Base-by-base conservation (phyloP, 1,140 invertebrate species). In the Hormaphis cornu region DNA sequence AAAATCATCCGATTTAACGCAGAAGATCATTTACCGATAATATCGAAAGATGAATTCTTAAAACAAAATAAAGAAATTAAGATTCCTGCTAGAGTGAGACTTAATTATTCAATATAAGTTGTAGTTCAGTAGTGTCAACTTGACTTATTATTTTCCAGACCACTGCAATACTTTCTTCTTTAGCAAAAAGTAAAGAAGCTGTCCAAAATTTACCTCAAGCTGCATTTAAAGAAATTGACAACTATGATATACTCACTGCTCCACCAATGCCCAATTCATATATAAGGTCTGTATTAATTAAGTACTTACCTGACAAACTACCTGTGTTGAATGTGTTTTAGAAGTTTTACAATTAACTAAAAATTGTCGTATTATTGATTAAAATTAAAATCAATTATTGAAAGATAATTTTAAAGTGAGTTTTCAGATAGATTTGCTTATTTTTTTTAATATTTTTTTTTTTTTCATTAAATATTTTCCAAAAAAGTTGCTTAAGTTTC, bases 161-260 rank as follows among this genome's bases (percentile, higher is more conserved):
- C 48, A 12, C 26, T 53, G 37, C 71, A 56, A 44, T 52, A 33
- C 33, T 40, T 37, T 46, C 35, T 63, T 63, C 63, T 33, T 54
- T 74, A 53, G 44, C 70, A 37, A 73, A 73, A 72, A 73, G 70
- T 48, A 54, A 72, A 61, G 71, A 73, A 72, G 72, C 63, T 72
- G 63, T 73, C 61, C 70, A 75, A 3, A 83, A 86, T 74, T 79
- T 96, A 72, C 94, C 94, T 18, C 89, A 92, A 77, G 90, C 94
- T 9, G 84, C 83, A 71, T 92, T 88, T 74, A 88, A 86, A 75
- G 85, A 91, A 74, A 78, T 93, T 30, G 83, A 87, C 37, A 85
- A 88, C 75, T 92, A 91, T 77, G 82, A 86, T 74, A 85, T 90
- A 71, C 84, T 86, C 72, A 89, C 92, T 80, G 90, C 90, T 10